phyloP scores from a whole-genome alignment of 23 tunicate species.

The Trididemnum clinides region DNA sequence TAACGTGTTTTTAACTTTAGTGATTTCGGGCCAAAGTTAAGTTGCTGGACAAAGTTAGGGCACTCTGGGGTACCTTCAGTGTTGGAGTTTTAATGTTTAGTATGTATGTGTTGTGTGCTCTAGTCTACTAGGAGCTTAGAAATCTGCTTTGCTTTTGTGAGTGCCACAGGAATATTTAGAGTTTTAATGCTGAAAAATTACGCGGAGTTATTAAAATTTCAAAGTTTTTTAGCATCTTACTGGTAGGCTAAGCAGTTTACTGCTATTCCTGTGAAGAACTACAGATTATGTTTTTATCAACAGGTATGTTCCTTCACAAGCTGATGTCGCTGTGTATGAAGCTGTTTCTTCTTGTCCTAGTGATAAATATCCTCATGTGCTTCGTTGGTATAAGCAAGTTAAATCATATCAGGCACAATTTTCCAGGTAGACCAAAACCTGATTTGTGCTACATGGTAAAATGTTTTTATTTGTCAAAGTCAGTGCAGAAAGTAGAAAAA shows the following conservation, averaged over 20 bases:
- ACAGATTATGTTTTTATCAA: not conserved
- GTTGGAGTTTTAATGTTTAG: not conserved
- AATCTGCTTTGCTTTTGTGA: no score
- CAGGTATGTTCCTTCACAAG: constrained; percentile 99
- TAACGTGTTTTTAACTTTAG: not conserved
- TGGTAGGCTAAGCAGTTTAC: not conserved
- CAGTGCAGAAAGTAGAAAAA: no score
- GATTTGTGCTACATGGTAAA: not conserved
- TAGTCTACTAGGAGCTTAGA: no score
- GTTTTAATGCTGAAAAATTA: no score
- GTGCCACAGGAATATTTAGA: no score
- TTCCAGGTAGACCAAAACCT: constrained; percentile 50
- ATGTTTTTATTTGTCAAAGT: no score
- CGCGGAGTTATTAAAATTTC: not conserved
- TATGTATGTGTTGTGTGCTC: no score
- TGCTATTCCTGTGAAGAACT: not conserved
- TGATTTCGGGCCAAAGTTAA: not conserved
- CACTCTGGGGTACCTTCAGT: not conserved
- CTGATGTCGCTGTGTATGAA: constrained; percentile 90
- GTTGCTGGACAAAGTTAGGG: not conserved
- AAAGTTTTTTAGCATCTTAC: not conserved
- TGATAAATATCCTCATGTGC: constrained; percentile 70
- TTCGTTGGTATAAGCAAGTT: constrained; percentile 94
- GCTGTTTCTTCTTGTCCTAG: constrained; percentile 67
- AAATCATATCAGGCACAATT: constrained; percentile 82